Evolutionary conservation across 2,888 invertebrate genomes (phyloP).

Genomic region (Arctia plantaginis): DNA sequence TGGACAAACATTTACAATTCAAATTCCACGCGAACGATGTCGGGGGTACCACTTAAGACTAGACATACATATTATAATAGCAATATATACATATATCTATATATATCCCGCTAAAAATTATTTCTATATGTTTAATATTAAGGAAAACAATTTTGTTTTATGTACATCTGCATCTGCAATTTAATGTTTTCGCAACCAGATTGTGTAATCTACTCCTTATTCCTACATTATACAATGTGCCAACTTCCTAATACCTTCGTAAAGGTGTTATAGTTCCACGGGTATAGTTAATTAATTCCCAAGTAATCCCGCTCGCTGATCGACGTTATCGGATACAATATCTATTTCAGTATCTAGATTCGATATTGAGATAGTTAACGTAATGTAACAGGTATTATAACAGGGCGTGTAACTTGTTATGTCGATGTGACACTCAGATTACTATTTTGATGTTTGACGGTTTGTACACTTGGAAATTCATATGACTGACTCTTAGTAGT

Average conservation of each 20-base stretch:
- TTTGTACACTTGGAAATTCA: conserved; percentile 9
- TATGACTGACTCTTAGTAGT: background rate
- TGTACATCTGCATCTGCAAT: background rate
- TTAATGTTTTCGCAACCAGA: background rate
- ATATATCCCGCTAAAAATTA: too few species aligned
- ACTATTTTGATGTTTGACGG: conserved; percentile 46
- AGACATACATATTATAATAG: too few species aligned
- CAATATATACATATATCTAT: too few species aligned
- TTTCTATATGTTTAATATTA: too few species aligned
- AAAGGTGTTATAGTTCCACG: conserved; percentile 67
- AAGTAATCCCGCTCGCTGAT: conserved; percentile 72
- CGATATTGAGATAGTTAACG: conserved; percentile 73
- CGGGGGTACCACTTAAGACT: too few species aligned
- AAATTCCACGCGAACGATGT: too few species aligned
- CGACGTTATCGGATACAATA: conserved; percentile 71
- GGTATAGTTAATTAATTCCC: conserved; percentile 73
- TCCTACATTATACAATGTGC: conserved; percentile 37
- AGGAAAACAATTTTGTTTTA: background rate
- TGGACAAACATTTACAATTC: too few species aligned
- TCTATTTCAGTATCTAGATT: conserved; percentile 68
- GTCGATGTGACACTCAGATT: conserved; percentile 51
- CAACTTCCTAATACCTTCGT: conserved; percentile 65
- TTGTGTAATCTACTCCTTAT: conserved; percentile 29
- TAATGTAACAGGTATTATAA: conserved; percentile 66
- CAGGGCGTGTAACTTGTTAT: conserved; percentile 61